These are phyloP conservation scores for Bedellia somnulentella DNA, from an alignment of 2,888 invertebrate genomes.

Conservation along the genomic window DNA sequence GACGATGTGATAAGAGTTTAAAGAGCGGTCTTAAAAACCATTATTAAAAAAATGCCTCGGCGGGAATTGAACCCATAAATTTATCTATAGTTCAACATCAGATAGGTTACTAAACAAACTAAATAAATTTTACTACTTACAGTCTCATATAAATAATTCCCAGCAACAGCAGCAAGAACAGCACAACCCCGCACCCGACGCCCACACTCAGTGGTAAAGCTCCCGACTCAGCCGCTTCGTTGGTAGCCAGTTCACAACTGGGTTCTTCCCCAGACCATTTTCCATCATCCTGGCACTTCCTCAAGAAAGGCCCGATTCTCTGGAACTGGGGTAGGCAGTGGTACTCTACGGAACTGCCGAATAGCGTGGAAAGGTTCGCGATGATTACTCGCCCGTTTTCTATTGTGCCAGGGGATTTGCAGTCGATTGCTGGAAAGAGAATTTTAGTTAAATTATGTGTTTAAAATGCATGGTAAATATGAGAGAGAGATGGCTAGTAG, in stretches of 20 bases:
- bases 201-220: constrained; percentile 80
- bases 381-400: constrained; percentile 86
- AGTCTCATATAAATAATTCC: constrained; percentile 81
- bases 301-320: constrained; percentile 76
- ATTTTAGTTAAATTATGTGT: too few relatives aligned
- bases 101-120: too few relatives aligned
- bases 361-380: constrained; percentile 80
- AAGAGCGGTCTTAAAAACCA: too few relatives aligned
- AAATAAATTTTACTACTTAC: constrained; percentile 61
- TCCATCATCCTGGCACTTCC: constrained; percentile 83
- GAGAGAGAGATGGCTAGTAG: too few relatives aligned
- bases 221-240: constrained; percentile 72
- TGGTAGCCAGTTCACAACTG: constrained; percentile 70
- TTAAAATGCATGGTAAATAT: too few relatives aligned
- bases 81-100: too few relatives aligned
- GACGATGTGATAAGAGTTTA: too few relatives aligned
- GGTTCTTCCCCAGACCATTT: constrained; percentile 88
- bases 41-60: too few relatives aligned
- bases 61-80: too few relatives aligned
- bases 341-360: constrained; percentile 84
- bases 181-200: constrained; percentile 79
- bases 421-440: constrained; percentile 73
- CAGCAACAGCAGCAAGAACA: constrained; percentile 75
- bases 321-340: constrained; percentile 86
- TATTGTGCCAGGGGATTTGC: constrained; percentile 75